phyloP scores from a whole-genome alignment of 2,113 vertebrate genomes.

The Oxyruncus cristatus region DNA sequence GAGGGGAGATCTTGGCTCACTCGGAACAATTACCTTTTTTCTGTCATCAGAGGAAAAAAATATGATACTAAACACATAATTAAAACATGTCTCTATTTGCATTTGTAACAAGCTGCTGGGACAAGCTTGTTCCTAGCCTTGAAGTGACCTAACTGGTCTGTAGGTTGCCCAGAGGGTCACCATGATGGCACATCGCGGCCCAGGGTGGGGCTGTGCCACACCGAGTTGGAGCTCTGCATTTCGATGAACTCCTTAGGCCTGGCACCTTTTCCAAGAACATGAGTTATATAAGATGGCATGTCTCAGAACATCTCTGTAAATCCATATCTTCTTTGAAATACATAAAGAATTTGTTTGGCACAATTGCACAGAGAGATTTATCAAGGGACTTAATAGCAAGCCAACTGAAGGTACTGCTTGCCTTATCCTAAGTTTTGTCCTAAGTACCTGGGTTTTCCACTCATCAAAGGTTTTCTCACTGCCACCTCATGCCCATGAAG shows the following conservation, averaged over 20 bases:
- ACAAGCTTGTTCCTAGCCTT: neutral
- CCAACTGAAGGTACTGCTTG: neutral
- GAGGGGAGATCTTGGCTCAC: neutral
- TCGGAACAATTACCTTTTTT: neutral
- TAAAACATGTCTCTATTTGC: neutral
- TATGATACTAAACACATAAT: neutral
- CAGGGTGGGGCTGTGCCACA: slow-evolving; percentile 3
- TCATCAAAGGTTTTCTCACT: neutral
- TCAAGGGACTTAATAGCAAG: neutral
- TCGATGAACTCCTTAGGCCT: neutral
- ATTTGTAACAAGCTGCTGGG: neutral
- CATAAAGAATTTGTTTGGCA: neutral
- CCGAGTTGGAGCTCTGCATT: neutral
- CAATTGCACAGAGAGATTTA: neutral
- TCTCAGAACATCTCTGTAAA: neutral
- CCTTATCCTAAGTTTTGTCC: neutral
- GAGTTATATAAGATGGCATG: neutral
- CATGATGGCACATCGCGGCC: neutral
- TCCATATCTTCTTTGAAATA: neutral
- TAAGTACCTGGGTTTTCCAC: slow-evolving; percentile 28
- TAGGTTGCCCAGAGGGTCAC: neutral
- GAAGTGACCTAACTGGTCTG: slow-evolving; percentile 49
- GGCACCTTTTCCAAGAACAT: neutral
- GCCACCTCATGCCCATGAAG: neutral
- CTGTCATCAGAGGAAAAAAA: neutral